Conservation (phyloP, 2,888 invertebrate genomes). For the Malacosoma neustria region DNA sequence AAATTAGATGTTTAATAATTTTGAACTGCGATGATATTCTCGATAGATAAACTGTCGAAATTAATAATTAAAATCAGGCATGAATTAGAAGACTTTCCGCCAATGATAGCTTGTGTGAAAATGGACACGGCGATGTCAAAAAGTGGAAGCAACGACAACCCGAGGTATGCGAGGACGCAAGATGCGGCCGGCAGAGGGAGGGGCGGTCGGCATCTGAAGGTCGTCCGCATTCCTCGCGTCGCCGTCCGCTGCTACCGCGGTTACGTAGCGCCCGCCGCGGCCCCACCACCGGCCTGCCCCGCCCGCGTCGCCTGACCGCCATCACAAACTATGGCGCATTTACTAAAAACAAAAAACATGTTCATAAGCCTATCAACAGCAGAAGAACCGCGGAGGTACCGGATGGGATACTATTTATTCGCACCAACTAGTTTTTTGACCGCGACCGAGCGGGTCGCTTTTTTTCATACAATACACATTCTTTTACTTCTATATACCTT, state of each 20-base stretch:
- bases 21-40: too few relatives aligned
- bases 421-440: constrained; percentile 58
- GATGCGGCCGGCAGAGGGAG: constrained; percentile 69
- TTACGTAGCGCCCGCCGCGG: constrained; percentile 66
- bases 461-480: too few relatives aligned
- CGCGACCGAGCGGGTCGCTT: constrained; percentile 33
- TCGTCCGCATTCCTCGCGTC: constrained; percentile 74
- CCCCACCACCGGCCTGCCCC: constrained; percentile 23
- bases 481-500: too few relatives aligned
- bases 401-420: constrained; percentile 71
- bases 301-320: constrained; percentile 44
- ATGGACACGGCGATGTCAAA: constrained; percentile 64
- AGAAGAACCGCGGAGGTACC: constrained; percentile 65
- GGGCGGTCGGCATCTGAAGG: constrained; percentile 73
- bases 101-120: constrained; percentile 41
- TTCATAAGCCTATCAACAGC: constrained; percentile 66
- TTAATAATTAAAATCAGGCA: too few relatives aligned
- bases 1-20: too few relatives aligned
- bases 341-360: constrained; percentile 70
- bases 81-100: too few relatives aligned
- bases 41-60: too few relatives aligned
- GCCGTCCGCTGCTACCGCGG: constrained; percentile 74
- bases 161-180: constrained; percentile 73
- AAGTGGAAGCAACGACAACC: constrained; percentile 64
- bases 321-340: constrained; percentile 69